Conservation (phyloP, 35 echinoderm and acorn worm genomes). For the Holothuria glaberrima region DNA sequence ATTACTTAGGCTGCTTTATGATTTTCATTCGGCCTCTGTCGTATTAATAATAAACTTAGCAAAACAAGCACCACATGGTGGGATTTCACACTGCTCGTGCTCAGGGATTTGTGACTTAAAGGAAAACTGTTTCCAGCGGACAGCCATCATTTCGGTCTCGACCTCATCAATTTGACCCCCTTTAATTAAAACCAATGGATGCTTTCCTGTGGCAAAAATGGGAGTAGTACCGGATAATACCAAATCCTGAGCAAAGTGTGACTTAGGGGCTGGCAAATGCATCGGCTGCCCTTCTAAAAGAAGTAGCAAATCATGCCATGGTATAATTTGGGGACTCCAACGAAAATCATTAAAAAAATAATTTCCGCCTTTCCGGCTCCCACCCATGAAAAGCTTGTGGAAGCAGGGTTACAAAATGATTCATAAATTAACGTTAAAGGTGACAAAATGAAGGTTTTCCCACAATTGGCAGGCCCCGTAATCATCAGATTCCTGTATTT, state of each 20-base stretch:
- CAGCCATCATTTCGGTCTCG: conserved; percentile 64
- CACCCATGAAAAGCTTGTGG: conserved; percentile 14
- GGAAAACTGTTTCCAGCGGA: conserved; percentile 32
- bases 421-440: neutral
- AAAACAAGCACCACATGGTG: conserved; percentile 16
- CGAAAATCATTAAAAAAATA: conserved; percentile 57
- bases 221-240: conserved; percentile 8
- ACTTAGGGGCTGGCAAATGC: conserved; percentile 47
- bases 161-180: conserved; percentile 46
- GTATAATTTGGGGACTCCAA: conserved; percentile 47
- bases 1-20: too few species aligned
- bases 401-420: neutral
- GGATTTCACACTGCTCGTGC: neutral
- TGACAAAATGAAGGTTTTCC: conserved; percentile 4
- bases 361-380: conserved; percentile 42
- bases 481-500: neutral
- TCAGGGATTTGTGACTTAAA: conserved; percentile 15
- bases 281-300: conserved; percentile 48
- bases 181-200: conserved; percentile 43
- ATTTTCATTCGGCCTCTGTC: neutral
- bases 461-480: conserved; percentile 8
- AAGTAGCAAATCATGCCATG: conserved; percentile 57
- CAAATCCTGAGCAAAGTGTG: conserved; percentile 54
- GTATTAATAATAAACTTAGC: conserved; percentile 25
- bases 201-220: conserved; percentile 40